Evolutionary conservation across 2,797 vertebrate genomes (phyloP).

Genomic region (Pantherophis vulpinus): DNA sequence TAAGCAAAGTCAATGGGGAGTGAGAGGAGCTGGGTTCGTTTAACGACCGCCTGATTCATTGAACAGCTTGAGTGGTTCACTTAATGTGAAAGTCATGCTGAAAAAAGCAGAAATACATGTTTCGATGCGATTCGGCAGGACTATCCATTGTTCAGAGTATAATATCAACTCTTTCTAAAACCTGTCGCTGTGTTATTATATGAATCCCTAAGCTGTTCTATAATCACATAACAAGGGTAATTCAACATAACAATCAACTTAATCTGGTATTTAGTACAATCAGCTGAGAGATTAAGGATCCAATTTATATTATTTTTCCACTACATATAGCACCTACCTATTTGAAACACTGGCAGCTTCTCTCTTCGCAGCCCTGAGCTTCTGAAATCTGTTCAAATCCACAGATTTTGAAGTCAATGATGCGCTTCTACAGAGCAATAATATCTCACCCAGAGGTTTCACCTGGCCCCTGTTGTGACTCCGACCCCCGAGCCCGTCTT

Average conservation of each 20-base stretch:
- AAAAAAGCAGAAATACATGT: neutral
- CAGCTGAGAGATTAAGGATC: constrained; percentile 39
- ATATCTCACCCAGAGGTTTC: neutral
- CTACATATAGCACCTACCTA: neutral
- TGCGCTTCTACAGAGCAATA: neutral
- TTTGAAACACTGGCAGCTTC: constrained; percentile 23
- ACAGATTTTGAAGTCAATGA: neutral
- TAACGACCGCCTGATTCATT: neutral
- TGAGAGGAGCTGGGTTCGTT: accelerated
- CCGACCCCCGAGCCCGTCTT: too few relatives aligned
- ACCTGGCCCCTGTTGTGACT: neutral
- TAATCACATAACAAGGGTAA: constrained; percentile 56
- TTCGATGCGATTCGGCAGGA: constrained; percentile 7
- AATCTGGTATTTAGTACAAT: constrained; percentile 52
- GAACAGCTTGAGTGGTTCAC: neutral
- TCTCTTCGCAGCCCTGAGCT: neutral
- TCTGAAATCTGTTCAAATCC: constrained; percentile 6
- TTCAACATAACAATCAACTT: constrained; percentile 53
- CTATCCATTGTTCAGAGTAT: constrained; percentile 9
- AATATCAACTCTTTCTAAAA: constrained; percentile 20
- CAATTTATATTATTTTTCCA: constrained; percentile 33
- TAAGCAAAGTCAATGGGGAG: neutral
- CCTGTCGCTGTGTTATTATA: constrained; percentile 25
- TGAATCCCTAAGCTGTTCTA: constrained; percentile 5
- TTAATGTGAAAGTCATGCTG: neutral